These are phyloP conservation scores for Brachionus manjavacas DNA, from an alignment of 1,140 invertebrate species.

Conservation along the genomic window DNA sequence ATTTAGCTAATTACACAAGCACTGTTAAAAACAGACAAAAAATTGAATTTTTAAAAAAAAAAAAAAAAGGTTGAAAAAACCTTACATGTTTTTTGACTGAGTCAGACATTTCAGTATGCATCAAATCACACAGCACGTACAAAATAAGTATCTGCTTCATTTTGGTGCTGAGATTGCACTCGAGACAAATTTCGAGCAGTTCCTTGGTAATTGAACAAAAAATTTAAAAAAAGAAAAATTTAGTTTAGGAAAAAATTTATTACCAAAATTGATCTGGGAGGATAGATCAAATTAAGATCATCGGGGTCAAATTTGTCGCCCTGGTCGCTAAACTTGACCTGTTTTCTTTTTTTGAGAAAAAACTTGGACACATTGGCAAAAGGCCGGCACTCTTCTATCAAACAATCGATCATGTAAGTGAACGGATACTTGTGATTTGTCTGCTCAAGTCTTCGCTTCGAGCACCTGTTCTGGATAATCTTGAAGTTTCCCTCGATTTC, in stretches of 20 bases:
- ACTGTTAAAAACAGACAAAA: no score
- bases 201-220: not conserved
- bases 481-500: not conserved
- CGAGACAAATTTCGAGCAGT: slow-evolving; percentile 5
- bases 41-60: no score
- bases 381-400: not conserved
- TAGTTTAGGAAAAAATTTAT: not conserved
- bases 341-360: not conserved
- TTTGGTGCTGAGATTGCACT: slow-evolving; percentile 22
- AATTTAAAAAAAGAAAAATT: not conserved
- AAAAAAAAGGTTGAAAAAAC: no score
- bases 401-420: slow-evolving; percentile 27
- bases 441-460: not conserved
- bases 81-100: slow-evolving; percentile 14
- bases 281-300: not conserved
- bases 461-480: not conserved
- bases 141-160: slow-evolving; percentile 20
- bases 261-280: not conserved
- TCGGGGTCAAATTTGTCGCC: no score
- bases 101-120: not conserved
- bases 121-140: not conserved
- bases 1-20: no score
- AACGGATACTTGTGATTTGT: not conserved
- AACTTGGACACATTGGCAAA: slow-evolving; percentile 8
- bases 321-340: not conserved